Base-by-base conservation (phyloP, 2,888 invertebrate species). In the Cyaniris semiargus region DNA sequence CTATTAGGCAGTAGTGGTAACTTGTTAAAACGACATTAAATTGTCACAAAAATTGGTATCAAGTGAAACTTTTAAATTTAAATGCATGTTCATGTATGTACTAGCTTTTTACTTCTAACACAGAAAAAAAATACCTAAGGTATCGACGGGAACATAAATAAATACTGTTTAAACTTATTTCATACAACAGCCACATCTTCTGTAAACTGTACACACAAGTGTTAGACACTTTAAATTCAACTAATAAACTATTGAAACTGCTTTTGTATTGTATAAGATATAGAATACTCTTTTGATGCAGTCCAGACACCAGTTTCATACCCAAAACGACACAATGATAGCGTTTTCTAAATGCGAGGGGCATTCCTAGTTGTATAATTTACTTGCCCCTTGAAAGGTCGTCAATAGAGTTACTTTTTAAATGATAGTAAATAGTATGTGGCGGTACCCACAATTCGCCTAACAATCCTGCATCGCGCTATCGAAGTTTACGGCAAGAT, bases 201-300 rank as follows among this genome's bases (percentile, higher is more conserved):
- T 6, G 38, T 44, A 10, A 38, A 72, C 72, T 44, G 38, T 21
- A 38, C 72, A 72, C 44, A 72, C 21, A 71, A 71, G 44, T 72
- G 23, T 72, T 53, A 53, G 5, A 48, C 23, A 74, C 44, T 74
- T 48, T 18, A 27, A 74, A 74, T 74, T 74, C 23, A 74, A 53
- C 74, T 74, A 74, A 21, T 74, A 27, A 74, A 23, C 74, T 74
- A 74, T 27, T 74, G 23, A 0, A 48, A 53, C 74, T 0, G 18
- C 44, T 31, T 48, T 23, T 53, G 23, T 74, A 74, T 27, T 53
- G 74, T 74, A 74, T 48, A 27, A 53, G 74, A 18, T 71, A 18
- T 5, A 53, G 53, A 1, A 53, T 53, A 53, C 18, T 53, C 0
- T 15, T 53, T 1, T 4, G 1, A 1, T 53, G 53, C 18, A 18